These are phyloP conservation scores for Colletes collaris DNA, from an alignment of 2,888 invertebrate species.

Conservation along the genomic window DNA sequence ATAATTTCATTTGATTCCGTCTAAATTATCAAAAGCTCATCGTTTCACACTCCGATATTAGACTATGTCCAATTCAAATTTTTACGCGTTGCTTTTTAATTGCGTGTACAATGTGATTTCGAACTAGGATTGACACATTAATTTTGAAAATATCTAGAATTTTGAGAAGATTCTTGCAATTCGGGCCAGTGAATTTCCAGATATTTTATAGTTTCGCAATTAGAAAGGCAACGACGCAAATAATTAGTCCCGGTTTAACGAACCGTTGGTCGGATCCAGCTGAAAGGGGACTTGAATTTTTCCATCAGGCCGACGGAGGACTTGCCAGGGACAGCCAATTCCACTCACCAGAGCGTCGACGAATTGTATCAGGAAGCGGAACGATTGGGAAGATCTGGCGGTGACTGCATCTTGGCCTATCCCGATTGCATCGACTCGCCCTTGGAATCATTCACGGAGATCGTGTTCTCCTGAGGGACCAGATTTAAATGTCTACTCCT, in stretches of 20 bases:
- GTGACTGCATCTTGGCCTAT: slow-evolving; percentile 78
- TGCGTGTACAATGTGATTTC: no score
- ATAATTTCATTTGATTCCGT: no score
- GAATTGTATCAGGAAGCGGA: slow-evolving; percentile 80
- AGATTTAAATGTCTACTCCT: slow-evolving; percentile 20
- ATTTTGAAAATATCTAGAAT: no score
- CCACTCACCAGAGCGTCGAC: slow-evolving; percentile 72
- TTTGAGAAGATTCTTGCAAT: no score
- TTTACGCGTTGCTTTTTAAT: no score
- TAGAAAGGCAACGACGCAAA: no score
- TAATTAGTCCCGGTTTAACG: background rate
- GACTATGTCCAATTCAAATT: no score
- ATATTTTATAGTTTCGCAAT: no score
- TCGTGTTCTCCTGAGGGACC: slow-evolving; percentile 70
- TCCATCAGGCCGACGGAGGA: slow-evolving; percentile 79
- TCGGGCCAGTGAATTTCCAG: no score
- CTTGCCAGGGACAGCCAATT: slow-evolving; percentile 73
- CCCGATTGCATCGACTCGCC: slow-evolving; percentile 79
- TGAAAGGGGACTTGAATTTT: slow-evolving; percentile 34
- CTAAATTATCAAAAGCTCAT: no score
- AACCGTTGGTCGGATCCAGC: background rate
- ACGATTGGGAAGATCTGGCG: slow-evolving; percentile 77
- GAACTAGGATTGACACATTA: no score
- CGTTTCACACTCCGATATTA: no score
- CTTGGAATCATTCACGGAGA: slow-evolving; percentile 79